These are phyloP conservation scores for Sebastes hubbsi DNA, from an alignment of 2,797 vertebrate genomes.

Conservation along the genomic window DNA sequence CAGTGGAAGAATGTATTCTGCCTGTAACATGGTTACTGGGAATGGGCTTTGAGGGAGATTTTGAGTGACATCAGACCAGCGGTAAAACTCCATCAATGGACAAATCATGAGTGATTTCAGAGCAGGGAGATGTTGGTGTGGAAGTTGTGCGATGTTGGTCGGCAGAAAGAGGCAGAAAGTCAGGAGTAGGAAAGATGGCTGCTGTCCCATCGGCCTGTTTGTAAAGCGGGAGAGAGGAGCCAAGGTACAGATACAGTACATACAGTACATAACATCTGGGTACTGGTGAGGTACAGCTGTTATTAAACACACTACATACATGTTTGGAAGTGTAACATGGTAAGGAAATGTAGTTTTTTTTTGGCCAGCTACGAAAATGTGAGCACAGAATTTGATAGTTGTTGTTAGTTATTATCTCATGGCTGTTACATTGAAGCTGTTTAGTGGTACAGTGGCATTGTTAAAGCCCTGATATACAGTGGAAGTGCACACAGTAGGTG, in stretches of 20 bases:
- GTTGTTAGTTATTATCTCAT: background rate
- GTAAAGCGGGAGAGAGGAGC: slow-evolving; percentile 24
- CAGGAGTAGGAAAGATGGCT: slow-evolving; percentile 18
- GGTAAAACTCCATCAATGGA: slow-evolving; percentile 61
- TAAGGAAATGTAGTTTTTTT: background rate
- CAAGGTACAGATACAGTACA: background rate
- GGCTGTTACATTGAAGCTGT: background rate
- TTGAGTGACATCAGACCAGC: slow-evolving; percentile 66
- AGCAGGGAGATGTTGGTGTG: slow-evolving; percentile 14
- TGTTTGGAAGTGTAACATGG: background rate
- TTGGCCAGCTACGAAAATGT: background rate
- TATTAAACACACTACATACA: background rate
- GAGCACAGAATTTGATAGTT: too few relatives aligned
- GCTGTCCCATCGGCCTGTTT: slow-evolving; percentile 29
- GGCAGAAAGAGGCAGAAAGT: slow-evolving; percentile 15
- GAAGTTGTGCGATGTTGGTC: background rate
- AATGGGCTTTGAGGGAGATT: slow-evolving; percentile 75
- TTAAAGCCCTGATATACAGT: background rate
- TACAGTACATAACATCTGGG: background rate
- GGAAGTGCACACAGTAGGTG: background rate
- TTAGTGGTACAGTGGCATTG: too few relatives aligned
- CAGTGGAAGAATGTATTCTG: slow-evolving; percentile 71
- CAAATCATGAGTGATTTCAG: slow-evolving; percentile 61
- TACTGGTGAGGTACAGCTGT: background rate
- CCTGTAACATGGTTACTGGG: slow-evolving; percentile 78